phyloP scores from a whole-genome alignment of 2,113 vertebrate species.

The Toxotes chatareus region DNA sequence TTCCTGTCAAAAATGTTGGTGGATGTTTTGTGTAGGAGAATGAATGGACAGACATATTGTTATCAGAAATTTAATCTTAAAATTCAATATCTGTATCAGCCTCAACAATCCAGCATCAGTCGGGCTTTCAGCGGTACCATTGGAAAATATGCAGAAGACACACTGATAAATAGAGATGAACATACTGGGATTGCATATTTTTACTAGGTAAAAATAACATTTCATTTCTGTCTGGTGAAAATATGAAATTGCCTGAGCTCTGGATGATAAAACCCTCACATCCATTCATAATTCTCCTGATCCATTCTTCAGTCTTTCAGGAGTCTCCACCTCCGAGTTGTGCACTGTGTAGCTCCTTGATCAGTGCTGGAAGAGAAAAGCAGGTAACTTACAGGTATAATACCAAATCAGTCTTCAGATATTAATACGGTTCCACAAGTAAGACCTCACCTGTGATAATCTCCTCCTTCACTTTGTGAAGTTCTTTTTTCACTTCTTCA shows the following conservation, averaged over 20 bases:
- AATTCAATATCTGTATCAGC: no score
- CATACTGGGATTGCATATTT: background rate
- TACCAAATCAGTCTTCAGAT: background rate
- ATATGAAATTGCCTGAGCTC: background rate
- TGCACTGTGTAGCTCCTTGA: constrained; percentile 81
- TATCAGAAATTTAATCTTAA: background rate
- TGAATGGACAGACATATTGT: background rate
- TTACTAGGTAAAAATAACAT: background rate
- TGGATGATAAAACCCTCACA: background rate
- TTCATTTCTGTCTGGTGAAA: background rate
- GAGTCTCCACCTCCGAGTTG: constrained; percentile 28
- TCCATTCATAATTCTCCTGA: constrained; percentile 9
- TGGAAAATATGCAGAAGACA: background rate
- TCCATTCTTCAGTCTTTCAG: constrained; percentile 16
- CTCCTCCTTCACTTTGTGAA: constrained; percentile 91
- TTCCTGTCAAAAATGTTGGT: no score
- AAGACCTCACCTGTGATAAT: constrained; percentile 86
- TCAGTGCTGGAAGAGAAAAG: constrained; percentile 78
- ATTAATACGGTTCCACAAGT: background rate
- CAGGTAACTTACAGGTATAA: background rate
- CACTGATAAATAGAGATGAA: background rate
- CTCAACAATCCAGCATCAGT: background rate
- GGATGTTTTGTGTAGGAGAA: background rate
- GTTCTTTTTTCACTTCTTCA: constrained; percentile 88
- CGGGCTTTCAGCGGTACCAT: no score